These are phyloP conservation scores for Chymomyza procnemis DNA, from an alignment of 2,888 invertebrate genomes.

Conservation along the genomic window DNA sequence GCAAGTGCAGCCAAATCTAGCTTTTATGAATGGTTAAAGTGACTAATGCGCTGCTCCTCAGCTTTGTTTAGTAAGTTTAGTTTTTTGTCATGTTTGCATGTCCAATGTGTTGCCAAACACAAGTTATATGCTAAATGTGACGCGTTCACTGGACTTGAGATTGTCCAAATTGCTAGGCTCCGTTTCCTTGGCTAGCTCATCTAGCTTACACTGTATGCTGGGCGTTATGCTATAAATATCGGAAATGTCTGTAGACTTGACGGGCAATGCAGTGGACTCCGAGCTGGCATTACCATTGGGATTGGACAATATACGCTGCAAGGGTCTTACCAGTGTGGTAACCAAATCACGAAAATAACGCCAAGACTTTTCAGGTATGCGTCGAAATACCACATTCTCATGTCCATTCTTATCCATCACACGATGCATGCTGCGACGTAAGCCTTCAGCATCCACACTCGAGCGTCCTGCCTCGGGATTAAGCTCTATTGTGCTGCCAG, in stretches of 20 bases:
- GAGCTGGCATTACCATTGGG: background rate
- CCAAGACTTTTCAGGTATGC: constrained; percentile 82
- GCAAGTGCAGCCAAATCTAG: background rate
- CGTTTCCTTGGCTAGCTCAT: constrained; percentile 60
- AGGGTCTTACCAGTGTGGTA: constrained; percentile 89
- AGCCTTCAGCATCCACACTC: constrained; percentile 38
- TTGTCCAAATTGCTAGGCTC: background rate
- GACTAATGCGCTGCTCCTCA: background rate
- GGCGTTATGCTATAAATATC: constrained; percentile 65
- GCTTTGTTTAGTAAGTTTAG: background rate
- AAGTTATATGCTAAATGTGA: constrained; percentile 41
- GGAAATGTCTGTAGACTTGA: constrained; percentile 33
- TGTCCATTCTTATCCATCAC: constrained; percentile 76
- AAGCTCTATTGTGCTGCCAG: constrained; percentile 75
- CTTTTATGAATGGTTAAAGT: background rate
- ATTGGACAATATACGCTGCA: background rate
- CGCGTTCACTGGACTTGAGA: constrained; percentile 24
- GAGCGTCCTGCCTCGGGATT: constrained; percentile 47
- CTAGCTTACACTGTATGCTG: constrained; percentile 63
- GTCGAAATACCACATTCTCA: constrained; percentile 74
- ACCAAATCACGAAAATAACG: constrained; percentile 90
- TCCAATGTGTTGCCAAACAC: no score
- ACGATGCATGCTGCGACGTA: constrained; percentile 60
- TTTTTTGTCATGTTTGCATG: background rate
- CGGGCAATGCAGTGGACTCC: background rate